Conservation (phyloP, 2,113 vertebrate species). For the Eidolon helvum region DNA sequence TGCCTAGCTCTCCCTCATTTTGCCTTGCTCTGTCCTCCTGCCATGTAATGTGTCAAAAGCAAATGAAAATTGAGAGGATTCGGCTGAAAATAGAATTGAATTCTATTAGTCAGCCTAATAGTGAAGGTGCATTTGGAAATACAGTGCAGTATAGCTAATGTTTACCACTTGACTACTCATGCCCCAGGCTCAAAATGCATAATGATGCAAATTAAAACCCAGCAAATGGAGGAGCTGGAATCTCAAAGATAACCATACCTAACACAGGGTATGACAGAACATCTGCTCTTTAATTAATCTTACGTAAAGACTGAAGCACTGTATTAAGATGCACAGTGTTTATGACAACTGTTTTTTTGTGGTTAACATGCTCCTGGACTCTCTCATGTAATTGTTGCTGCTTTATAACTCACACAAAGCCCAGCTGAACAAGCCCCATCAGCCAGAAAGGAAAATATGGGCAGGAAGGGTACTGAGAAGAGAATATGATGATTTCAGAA, state of each 20-base stretch:
- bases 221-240: constrained; percentile 81
- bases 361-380: constrained; percentile 79
- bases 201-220: constrained; percentile 85
- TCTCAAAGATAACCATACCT: constrained; percentile 87
- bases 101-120: constrained; percentile 80
- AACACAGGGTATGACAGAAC: constrained; percentile 81
- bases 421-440: constrained; percentile 74
- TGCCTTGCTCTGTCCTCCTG: constrained; percentile 74
- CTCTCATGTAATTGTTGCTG: constrained; percentile 81
- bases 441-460: constrained; percentile 74
- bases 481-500: constrained; percentile 67
- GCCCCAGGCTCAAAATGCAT: constrained; percentile 85
- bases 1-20: constrained; percentile 52
- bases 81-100: constrained; percentile 83
- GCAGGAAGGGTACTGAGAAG: constrained; percentile 59
- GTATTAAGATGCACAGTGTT: constrained; percentile 82
- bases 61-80: constrained; percentile 82
- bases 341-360: constrained; percentile 82
- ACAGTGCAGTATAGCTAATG: constrained; percentile 80
- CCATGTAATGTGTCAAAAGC: constrained; percentile 81
- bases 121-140: constrained; percentile 83
- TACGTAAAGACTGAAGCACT: constrained; percentile 81
- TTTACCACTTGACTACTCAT: constrained; percentile 87
- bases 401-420: constrained; percentile 82
- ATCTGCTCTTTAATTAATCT: constrained; percentile 90